Base-by-base conservation (phyloP, 2,888 invertebrate genomes). In the Boloria euphrosyne region DNA sequence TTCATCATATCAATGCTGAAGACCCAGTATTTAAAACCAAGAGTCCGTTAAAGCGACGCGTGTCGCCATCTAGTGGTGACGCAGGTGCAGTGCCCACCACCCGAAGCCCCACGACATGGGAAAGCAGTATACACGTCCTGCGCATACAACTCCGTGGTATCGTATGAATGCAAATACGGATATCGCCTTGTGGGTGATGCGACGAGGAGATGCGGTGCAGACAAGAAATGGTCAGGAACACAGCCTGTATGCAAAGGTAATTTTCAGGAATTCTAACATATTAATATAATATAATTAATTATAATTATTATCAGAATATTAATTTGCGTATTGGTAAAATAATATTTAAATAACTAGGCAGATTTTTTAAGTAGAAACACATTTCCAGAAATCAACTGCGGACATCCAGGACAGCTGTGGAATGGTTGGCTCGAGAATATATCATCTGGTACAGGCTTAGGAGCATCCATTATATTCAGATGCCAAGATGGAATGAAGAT, bases 381-480 rank as follows among this genome's bases (percentile, higher is more conserved):
- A 14, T 38, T 55, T 59, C 13, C 92, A 98, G 99, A 99, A 93
- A 98, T 99, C 79, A 97, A 99, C 91, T 99, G 99, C 88, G 98
- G 98, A 0, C 95, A 96, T 77, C 98, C 99, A 0, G 98, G 98
- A 2, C 95, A 96, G 57, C 94, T 99, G 10, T 97, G 97, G 94
- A 99, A 99, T 82, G 99, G 99, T 4, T 99, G 98, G 96, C 93
- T 96, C 77, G 97, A 98, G 88, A 97, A 97, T 82, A 96, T 97
- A 67, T 97, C 97, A 75, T 94, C 95, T 44, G 98, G 97, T 31
- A 98, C 98, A 4, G 97, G 97, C 0, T 93, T 98, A 38, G 98
- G 98, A 0, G 97, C 98, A 0, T 97, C 97, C 69, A 95, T 98
- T 70, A 97, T 98, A 79, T 99, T 97, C 87, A 95, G 98, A 70